Conservation (phyloP, 1,140 invertebrate species). For the Anoplophora glabripennis region DNA sequence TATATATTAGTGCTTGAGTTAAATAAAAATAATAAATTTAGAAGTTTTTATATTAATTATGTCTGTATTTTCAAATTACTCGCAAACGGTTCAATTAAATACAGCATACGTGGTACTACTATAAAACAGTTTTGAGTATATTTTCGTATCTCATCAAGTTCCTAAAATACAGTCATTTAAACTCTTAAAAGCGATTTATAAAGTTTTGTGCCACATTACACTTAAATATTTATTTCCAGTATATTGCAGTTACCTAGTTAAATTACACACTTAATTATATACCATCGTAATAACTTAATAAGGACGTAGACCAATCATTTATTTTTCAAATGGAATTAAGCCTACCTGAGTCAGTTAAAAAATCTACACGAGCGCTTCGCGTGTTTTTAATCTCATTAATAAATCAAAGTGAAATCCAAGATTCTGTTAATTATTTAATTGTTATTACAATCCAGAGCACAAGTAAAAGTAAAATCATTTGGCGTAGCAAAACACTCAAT, state of each 20-base stretch:
- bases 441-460: constrained; percentile 39
- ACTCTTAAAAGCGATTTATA: no score
- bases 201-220: no score
- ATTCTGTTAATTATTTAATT: constrained; percentile 41
- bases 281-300: constrained; percentile 15
- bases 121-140: no score
- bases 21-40: no score
- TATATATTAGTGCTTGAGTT: no score
- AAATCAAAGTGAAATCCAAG: constrained; percentile 36
- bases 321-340: constrained; percentile 1
- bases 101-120: no score
- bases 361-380: background rate
- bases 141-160: no score
- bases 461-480: constrained; percentile 40
- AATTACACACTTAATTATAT: constrained; percentile 15
- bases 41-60: no score
- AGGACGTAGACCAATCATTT: constrained; percentile 8
- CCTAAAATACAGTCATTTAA: no score
- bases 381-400: background rate
- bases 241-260: constrained; percentile 13
- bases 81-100: no score
- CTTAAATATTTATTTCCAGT: no score
- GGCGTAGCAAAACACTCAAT: constrained; percentile 31
- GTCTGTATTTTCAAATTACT: no score
- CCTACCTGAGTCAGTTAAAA: background rate